Conservation (phyloP, 2,888 invertebrate genomes). For the Ichneumon xanthorius region DNA sequence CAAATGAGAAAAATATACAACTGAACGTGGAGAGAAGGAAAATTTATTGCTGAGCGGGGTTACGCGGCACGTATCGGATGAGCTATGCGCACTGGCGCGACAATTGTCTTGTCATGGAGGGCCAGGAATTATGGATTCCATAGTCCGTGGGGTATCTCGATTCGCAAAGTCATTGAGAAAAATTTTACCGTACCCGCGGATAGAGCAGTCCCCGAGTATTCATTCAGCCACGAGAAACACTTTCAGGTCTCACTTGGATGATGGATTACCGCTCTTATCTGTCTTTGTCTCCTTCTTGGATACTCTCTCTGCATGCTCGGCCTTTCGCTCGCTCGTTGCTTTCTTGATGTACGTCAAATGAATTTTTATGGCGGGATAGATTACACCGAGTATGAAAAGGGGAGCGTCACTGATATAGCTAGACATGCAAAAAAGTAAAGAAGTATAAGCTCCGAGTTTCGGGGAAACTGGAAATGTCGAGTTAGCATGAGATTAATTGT, state of each 20-base stretch:
- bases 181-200: conserved; percentile 52
- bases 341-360: conserved; percentile 9
- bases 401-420: conserved; percentile 6
- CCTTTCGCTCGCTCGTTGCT: conserved; percentile 22
- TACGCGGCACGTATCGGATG: conserved; percentile 21
- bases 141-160: conserved; percentile 17
- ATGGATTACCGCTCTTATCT: conserved; percentile 54
- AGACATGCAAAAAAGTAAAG: background rate
- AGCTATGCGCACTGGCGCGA: conserved; percentile 28
- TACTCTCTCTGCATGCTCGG: conserved; percentile 22
- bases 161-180: conserved; percentile 58
- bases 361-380: conserved; percentile 42
- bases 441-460: background rate
- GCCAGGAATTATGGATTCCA: conserved; percentile 49
- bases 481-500: background rate
- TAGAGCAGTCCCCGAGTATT: conserved; percentile 54
- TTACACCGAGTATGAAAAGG: conserved; percentile 16
- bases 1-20: conserved; percentile 36
- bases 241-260: conserved; percentile 56
- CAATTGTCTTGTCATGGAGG: conserved; percentile 60
- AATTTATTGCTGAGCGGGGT: conserved; percentile 35
- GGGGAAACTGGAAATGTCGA: background rate
- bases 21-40: background rate
- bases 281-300: conserved; percentile 27
- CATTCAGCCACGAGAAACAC: conserved; percentile 62